These are phyloP conservation scores for Andrena marginata DNA, from an alignment of 2,888 invertebrate genomes.

Conservation along the genomic window DNA sequence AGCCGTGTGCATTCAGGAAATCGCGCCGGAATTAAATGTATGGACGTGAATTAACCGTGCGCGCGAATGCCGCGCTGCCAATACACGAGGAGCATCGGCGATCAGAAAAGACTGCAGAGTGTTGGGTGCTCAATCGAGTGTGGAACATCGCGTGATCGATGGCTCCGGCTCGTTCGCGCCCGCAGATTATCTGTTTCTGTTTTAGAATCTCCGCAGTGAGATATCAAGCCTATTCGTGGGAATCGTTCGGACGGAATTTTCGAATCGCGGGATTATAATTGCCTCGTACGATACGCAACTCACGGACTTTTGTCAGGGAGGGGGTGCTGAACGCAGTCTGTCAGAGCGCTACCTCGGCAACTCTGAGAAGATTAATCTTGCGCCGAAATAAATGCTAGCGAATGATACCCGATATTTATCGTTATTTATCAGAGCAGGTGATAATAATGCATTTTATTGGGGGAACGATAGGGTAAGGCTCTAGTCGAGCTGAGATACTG, in stretches of 20 bases:
- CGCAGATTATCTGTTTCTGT: conserved; percentile 41
- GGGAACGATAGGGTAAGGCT: no score
- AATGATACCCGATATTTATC: not conserved
- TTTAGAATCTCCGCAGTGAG: conserved; percentile 8
- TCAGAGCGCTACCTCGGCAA: not conserved
- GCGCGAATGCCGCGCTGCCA: conserved; percentile 8
- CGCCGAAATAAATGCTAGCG: not conserved
- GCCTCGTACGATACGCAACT: not conserved
- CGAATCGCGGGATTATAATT: conserved; percentile 3
- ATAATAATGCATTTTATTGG: not conserved
- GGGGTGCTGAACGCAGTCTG: not conserved
- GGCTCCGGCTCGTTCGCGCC: conserved; percentile 33
- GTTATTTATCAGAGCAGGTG: not conserved
- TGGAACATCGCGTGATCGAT: conserved; percentile 48
- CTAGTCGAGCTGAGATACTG: no score
- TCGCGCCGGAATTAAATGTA: conserved; percentile 7
- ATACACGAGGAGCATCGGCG: conserved; percentile 5
- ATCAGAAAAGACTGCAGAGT: conserved; percentile 33
- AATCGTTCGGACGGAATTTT: conserved; percentile 17
- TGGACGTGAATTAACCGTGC: conserved; percentile 23
- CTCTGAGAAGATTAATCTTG: not conserved
- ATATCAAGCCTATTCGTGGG: conserved; percentile 16
- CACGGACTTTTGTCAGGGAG: not conserved
- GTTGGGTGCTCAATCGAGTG: conserved; percentile 38
- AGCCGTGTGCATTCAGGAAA: not conserved